Conservation (phyloP, 2,888 invertebrate genomes). For the Lysandra bellargus region DNA sequence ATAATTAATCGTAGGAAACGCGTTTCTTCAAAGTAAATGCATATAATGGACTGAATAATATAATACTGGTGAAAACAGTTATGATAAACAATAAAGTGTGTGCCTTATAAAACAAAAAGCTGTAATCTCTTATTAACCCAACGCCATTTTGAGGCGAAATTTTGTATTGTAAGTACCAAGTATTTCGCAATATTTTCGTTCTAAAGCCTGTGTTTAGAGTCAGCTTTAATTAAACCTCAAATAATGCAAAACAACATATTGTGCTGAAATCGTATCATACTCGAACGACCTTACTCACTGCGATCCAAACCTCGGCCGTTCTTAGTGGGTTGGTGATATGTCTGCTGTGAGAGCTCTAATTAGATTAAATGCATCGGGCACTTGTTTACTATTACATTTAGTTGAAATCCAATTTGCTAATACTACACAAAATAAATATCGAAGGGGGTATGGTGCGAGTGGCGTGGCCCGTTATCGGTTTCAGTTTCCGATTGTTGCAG, state of each 20-base stretch:
- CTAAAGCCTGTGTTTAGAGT: slow-evolving; percentile 54
- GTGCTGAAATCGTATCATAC: slow-evolving; percentile 46
- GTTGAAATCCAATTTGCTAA: background rate
- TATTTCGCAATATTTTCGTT: slow-evolving; percentile 77
- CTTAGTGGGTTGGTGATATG: slow-evolving; percentile 68
- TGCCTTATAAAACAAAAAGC: slow-evolving; percentile 78
- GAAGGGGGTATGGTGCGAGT: slow-evolving; percentile 35
- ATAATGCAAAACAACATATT: slow-evolving; percentile 50
- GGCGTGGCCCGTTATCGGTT: slow-evolving; percentile 66
- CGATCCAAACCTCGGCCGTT: slow-evolving; percentile 58
- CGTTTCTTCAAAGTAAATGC: slow-evolving; percentile 48
- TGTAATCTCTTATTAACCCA: slow-evolving; percentile 80
- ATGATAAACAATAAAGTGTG: slow-evolving; percentile 63
- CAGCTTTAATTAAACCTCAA: slow-evolving; percentile 41
- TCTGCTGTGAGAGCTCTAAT: slow-evolving; percentile 65
- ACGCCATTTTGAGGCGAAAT: slow-evolving; percentile 83
- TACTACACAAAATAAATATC: slow-evolving; percentile 24
- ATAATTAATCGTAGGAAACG: slow-evolving; percentile 55
- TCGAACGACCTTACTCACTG: slow-evolving; percentile 47
- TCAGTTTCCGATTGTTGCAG: slow-evolving; percentile 76
- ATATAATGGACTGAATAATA: slow-evolving; percentile 57
- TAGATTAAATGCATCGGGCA: slow-evolving; percentile 56
- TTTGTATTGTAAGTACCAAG: slow-evolving; percentile 81
- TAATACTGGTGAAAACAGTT: slow-evolving; percentile 62
- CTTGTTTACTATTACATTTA: background rate